Base-by-base conservation (phyloP, 35 echinoderm and acorn worm genomes). In the Acanthaster planci region DNA sequence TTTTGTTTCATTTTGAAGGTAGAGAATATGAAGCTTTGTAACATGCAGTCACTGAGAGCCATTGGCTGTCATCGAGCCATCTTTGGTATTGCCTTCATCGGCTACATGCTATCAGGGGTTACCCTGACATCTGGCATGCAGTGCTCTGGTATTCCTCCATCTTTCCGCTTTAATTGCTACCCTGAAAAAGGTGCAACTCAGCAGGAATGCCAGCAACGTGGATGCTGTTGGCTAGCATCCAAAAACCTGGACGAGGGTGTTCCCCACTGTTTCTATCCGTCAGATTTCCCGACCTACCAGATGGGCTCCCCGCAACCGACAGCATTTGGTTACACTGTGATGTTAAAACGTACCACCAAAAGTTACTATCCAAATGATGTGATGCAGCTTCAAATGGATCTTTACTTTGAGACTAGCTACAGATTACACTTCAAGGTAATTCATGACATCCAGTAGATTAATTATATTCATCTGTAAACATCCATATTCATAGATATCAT, bases 201-300 rank as follows among this genome's bases (percentile, higher is more conserved):
- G 72, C 72, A 88, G 52, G 83, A 52, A 21, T 99, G 96, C 60
- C 86, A 99, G 34, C 44, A 81, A 40, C 77, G 96, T 56, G 96
- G 96, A 5, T 99, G 96, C 57, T 99, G 96, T 67, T 99, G 96
- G 96, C 40, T 83, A 19, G 59, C 77, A 30, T 16, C 76, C 21
- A 82, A 81, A 12, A 54, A 52, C 1, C n/a, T 18, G 1, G 60
- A 39, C 67, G 54, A 91, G 27, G 89, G 80, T 36, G 77, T 91
- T 5, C 96, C 96, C 0, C 94, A 89, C 55, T 99, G 92, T 55
- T 99, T 90, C 72, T 99, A 99, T 59, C 96, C 96, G 10, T 81
- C 35, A 0, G 92, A 99, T 51, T 99, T 84, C 79, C 88, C 92
- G 0, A 52, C 40, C 29, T 99, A 99, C 39, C 37, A 85, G 40